Evolutionary conservation across 2,888 invertebrate species (phyloP), one percentile per base, ranked within the genome.

Genomic region (Aphidoletes aphidimyza): DNA sequence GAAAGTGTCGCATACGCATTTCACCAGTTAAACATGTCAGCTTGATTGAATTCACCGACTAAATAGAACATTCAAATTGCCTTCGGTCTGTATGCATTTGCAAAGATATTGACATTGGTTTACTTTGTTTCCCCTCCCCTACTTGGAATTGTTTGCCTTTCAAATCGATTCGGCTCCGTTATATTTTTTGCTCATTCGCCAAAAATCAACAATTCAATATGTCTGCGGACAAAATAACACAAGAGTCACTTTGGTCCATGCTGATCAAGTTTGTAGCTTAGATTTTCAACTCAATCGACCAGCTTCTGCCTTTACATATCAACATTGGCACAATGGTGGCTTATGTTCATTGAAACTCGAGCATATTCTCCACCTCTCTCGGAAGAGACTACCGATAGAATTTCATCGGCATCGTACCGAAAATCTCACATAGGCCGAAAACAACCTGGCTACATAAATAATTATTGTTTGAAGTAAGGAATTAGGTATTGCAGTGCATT

Each of bases 41-140:
- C 69, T n/a, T 69, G 69, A 69, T 69, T 69, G 69, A 69, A 69
- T 69, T 69, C 34, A 30, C 69, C 26, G 30, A 69, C 69, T 69
- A 69, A 3, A 69, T 69, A 26, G 69, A 69, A 69, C n/a, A 69
- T 69, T 69, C 69, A 34, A 69, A 69, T 69, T 30, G 69, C 69
- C 69, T 34, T 69, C 14, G 34, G 69, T 69, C 34, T 69, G 14
- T 69, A 30, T 30, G 14, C 30, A 69, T 17, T n/a, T 69, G 26
- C 30, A 30, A 69, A 30, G 69, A 69, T 69, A 69, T 69, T 30
- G 30, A 30, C 69, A 69, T 69, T 14, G 30, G 34, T 30, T 30
- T 9, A 30, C 69, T 69, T 69, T 69, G 69, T 69, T 54, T 14
- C 34, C 69, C n/a, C n/a, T n/a, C n/a, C n/a, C n/a, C n/a, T n/a